Conservation (phyloP, 2,113 vertebrate species). For the Neoarius graeffei region DNA sequence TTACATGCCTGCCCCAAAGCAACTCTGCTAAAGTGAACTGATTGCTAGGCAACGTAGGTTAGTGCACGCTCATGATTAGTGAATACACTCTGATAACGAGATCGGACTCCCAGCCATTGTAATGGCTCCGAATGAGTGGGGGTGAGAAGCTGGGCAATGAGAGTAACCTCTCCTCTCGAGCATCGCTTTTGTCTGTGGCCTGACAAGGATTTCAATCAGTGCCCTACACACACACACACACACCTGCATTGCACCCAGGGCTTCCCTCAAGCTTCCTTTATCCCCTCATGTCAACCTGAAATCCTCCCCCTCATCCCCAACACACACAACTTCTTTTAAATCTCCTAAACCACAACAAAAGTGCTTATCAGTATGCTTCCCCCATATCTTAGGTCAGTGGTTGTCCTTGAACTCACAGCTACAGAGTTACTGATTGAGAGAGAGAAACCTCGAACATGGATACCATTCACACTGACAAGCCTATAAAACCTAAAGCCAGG, state of each 20-base stretch:
- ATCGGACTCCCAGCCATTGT: slow-evolving; percentile 16
- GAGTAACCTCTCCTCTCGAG: slow-evolving; percentile 12
- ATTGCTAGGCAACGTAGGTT: not conserved
- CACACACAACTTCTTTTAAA: slow-evolving; percentile 42
- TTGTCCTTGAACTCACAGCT: slow-evolving; percentile 37
- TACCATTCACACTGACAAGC: slow-evolving; percentile 41
- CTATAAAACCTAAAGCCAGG: slow-evolving; percentile 34
- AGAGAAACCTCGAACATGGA: slow-evolving; percentile 10
- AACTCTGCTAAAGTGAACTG: not conserved
- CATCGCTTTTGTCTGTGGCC: slow-evolving; percentile 43
- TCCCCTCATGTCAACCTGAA: not conserved
- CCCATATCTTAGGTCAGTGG: slow-evolving; percentile 32
- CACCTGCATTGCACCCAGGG: slow-evolving; percentile 23
- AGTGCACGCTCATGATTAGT: slow-evolving; percentile 15
- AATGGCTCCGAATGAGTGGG: slow-evolving; percentile 25
- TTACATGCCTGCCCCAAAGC: not conserved
- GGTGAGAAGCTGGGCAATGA: not conserved
- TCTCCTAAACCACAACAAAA: slow-evolving; percentile 29
- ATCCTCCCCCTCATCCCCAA: not conserved
- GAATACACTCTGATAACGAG: slow-evolving; percentile 29
- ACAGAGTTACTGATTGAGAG: slow-evolving; percentile 21
- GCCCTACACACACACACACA: not conserved
- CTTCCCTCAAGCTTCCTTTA: slow-evolving; percentile 25
- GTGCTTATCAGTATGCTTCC: slow-evolving; percentile 42
- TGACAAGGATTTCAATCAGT: slow-evolving; percentile 21